Evolutionary conservation across 2,113 vertebrate genomes (phyloP).

Genomic region (Pionites leucogaster): DNA sequence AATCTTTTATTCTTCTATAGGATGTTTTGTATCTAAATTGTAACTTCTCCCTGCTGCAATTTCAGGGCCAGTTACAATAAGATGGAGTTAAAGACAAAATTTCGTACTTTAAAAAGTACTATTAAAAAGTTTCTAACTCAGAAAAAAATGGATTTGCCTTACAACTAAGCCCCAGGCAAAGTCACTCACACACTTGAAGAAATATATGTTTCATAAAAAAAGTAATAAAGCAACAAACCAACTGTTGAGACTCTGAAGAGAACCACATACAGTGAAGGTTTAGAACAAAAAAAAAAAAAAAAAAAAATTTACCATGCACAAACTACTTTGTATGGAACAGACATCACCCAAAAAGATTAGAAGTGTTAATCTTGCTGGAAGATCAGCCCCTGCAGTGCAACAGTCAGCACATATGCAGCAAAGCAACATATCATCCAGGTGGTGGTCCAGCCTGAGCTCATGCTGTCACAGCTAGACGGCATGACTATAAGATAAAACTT

Average conservation of each 20-base stretch:
- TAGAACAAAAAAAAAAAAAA: neutral
- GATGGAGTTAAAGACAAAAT: neutral
- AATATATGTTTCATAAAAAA: neutral
- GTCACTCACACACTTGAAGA: neutral
- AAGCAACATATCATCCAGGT: neutral
- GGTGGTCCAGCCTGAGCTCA: neutral
- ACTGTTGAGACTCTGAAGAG: neutral
- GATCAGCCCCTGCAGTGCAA: neutral
- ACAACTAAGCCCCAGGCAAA: neutral
- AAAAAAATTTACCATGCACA: neutral
- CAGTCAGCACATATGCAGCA: neutral
- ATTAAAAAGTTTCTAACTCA: neutral
- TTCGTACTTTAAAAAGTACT: neutral
- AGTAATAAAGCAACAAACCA: neutral
- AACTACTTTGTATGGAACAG: neutral
- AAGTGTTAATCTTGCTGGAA: neutral
- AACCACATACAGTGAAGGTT: neutral
- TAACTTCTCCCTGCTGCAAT: neutral
- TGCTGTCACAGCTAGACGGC: neutral
- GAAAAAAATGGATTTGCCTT: neutral
- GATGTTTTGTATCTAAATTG: neutral
- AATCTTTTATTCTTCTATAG: neutral
- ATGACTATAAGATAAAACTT: neutral
- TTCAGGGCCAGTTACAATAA: neutral
- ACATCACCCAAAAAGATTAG: constrained; percentile 12